phyloP scores from a whole-genome alignment of 1,140 invertebrate species.

The Pseudachorutes palmiensis region DNA sequence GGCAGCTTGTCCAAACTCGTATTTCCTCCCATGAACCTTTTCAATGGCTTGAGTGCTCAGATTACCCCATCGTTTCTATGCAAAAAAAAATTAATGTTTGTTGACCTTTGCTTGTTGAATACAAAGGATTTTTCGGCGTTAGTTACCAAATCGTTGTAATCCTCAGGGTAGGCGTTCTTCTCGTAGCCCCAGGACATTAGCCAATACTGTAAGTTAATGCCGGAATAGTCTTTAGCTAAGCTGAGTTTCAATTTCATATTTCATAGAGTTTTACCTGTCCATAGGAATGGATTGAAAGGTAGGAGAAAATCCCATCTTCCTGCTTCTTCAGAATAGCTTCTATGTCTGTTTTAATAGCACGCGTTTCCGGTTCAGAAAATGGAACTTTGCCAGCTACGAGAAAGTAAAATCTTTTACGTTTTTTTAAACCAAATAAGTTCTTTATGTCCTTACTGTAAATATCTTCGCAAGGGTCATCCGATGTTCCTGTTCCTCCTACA shows the following conservation, averaged over 20 bases:
- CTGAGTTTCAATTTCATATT: not conserved
- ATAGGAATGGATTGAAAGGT: not conserved
- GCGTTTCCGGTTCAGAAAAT: conserved; percentile 6
- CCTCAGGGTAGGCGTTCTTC: conserved; percentile 31
- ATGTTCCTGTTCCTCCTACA: not conserved
- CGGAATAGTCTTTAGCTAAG: not conserved
- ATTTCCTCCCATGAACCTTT: conserved; percentile 1
- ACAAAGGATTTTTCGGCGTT: not conserved
- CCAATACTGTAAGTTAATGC: not conserved
- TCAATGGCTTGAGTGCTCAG: not conserved
- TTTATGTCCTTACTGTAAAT: not conserved
- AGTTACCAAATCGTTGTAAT: conserved; percentile 40
- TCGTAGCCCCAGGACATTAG: conserved; percentile 42
- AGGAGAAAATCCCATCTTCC: not conserved
- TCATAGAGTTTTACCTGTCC: not conserved
- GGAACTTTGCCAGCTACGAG: not conserved
- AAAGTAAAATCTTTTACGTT: not conserved
- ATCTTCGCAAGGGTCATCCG: not conserved
- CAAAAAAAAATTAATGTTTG: not conserved
- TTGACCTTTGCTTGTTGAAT: not conserved
- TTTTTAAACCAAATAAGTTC: not conserved
- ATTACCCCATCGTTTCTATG: not conserved
- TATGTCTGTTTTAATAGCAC: not conserved
- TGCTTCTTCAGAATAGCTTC: not conserved
- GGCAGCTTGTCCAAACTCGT: conserved; percentile 14